Evolutionary conservation across 2,113 vertebrate genomes (phyloP).

Genomic region (Nesogale talazaci): DNA sequence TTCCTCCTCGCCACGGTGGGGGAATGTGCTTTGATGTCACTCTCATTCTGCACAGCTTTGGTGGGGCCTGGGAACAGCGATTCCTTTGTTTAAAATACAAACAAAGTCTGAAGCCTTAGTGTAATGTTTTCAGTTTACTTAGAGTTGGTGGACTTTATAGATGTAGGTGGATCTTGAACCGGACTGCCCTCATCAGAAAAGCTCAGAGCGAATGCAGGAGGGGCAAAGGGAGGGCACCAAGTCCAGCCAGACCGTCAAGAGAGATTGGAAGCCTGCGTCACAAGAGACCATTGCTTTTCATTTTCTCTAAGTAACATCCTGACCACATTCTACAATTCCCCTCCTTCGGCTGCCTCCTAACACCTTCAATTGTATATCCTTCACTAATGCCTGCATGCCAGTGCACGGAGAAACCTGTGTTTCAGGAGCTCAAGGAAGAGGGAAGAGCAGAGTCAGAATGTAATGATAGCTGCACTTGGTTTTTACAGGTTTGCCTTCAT

Average conservation of each 20-base stretch:
- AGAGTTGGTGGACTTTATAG: background rate
- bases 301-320: background rate
- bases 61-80: background rate
- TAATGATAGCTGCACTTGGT: background rate
- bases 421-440: background rate
- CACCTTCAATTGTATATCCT: background rate
- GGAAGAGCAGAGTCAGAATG: background rate
- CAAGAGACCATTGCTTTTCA: background rate
- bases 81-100: conserved; percentile 33
- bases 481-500: background rate
- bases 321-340: background rate
- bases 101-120: background rate
- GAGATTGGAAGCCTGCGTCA: background rate
- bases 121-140: background rate
- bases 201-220: background rate
- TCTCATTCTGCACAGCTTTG: background rate
- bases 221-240: background rate
- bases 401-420: background rate
- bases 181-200: background rate
- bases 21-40: background rate
- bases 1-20: too few relatives aligned
- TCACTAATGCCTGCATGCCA: background rate
- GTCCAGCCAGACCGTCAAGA: background rate
- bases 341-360: background rate
- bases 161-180: background rate